Conservation (phyloP, 2,113 vertebrate genomes). For the Anolis carolinensis region DNA sequence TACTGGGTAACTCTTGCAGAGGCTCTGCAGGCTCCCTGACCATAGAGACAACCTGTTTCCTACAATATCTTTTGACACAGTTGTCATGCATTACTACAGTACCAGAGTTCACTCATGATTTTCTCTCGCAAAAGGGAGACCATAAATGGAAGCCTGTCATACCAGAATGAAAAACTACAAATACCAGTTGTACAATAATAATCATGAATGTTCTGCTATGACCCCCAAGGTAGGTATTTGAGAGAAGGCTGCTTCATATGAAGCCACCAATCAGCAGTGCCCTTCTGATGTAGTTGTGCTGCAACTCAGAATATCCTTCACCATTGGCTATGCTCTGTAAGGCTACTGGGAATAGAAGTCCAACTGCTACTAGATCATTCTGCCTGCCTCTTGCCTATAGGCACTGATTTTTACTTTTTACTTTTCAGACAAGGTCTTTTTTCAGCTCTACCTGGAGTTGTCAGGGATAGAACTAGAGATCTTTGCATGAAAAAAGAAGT, state of each 20-base stretch:
- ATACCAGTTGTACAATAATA: rapidly evolving
- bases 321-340: too few species aligned
- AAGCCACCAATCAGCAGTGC: not conserved
- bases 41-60: too few species aligned
- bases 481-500: not conserved
- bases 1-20: too few species aligned
- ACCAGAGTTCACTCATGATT: not conserved
- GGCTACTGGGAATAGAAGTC: too few species aligned
- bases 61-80: too few species aligned
- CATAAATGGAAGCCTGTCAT: not conserved
- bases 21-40: too few species aligned
- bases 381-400: too few species aligned
- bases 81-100: not conserved
- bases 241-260: not conserved
- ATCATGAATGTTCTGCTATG: not conserved
- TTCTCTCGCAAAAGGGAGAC: not conserved
- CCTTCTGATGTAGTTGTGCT: too few species aligned
- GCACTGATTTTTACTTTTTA: too few species aligned
- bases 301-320: too few species aligned
- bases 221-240: not conserved
- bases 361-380: too few species aligned
- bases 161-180: not conserved
- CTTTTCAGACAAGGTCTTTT: not conserved
- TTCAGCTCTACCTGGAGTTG: not conserved
- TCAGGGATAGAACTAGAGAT: not conserved